Percentiles rank a stretch among this genome's conserved stretches.
Evolutionary conservation across 2,797 vertebrate species (phyloP).

Genomic region (Clarias laeviceps): DNA sequence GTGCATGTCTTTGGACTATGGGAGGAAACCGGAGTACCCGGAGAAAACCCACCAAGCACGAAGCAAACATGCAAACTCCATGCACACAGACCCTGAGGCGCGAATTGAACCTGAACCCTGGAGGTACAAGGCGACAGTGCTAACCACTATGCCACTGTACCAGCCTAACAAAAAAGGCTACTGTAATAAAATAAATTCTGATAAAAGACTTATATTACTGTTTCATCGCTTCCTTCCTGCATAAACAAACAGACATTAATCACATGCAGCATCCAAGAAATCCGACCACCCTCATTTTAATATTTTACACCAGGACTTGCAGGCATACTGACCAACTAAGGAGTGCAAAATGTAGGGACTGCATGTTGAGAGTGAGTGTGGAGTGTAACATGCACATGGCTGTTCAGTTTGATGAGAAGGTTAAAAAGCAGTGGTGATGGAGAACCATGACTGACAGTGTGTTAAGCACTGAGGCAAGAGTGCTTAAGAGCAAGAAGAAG

Average conservation of each 20-base stretch:
- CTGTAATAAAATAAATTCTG: neutral
- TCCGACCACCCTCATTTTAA: neutral
- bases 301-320: neutral
- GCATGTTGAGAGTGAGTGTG: neutral
- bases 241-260: neutral
- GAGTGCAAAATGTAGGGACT: neutral
- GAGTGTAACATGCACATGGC: neutral
- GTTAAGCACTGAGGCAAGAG: slow-evolving; percentile 60
- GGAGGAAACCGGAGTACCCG: too few species aligned
- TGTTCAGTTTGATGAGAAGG: slow-evolving; percentile 4
- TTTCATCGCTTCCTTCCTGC: neutral
- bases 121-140: too few species aligned
- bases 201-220: neutral
- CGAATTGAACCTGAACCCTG: too few species aligned
- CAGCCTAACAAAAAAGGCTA: neutral
- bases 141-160: too few species aligned
- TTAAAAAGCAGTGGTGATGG: slow-evolving; percentile 14
- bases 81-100: too few species aligned
- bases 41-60: too few species aligned
- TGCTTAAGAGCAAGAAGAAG: slow-evolving; percentile 24
- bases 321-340: neutral
- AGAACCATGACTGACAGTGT: slow-evolving; percentile 57
- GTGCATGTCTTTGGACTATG: too few species aligned
- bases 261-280: neutral
- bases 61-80: too few species aligned